phyloP scores from a whole-genome alignment of 1,140 invertebrate species.

The Diorhabda elongata region DNA sequence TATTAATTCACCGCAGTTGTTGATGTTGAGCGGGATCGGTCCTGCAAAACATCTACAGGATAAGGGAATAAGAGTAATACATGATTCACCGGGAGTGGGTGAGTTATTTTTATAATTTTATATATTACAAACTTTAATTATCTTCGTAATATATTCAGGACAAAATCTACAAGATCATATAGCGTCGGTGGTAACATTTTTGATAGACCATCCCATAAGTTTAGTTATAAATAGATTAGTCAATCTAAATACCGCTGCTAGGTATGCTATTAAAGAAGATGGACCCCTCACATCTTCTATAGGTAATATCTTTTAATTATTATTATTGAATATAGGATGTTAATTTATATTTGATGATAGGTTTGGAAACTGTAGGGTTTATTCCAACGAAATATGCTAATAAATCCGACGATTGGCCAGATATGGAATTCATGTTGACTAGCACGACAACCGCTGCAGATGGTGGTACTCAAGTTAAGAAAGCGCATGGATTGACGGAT shows the following conservation, averaged over 20 bases:
- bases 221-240: conserved; percentile 71
- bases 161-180: conserved; percentile 83
- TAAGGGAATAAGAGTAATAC: conserved; percentile 61
- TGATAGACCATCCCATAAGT: conserved; percentile 74
- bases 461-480: conserved; percentile 66
- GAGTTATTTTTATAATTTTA: background rate
- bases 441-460: conserved; percentile 76
- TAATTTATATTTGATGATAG: background rate
- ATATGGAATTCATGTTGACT: conserved; percentile 85
- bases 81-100: conserved; percentile 69
- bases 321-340: too few species aligned
- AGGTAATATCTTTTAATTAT: conserved; percentile 35
- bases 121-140: background rate
- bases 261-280: conserved; percentile 73
- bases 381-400: conserved; percentile 85
- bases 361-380: conserved; percentile 78
- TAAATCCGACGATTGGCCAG: conserved; percentile 78
- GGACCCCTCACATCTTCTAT: conserved; percentile 79
- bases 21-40: conserved; percentile 84
- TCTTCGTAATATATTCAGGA: conserved; percentile 45
- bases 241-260: conserved; percentile 69
- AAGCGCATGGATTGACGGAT: conserved; percentile 72
- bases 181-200: conserved; percentile 71
- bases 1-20: conserved; percentile 71
- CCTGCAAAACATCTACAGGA: conserved; percentile 65